Evolutionary conservation across 2,888 invertebrate genomes (phyloP).

Genomic region (Altica lythri): DNA sequence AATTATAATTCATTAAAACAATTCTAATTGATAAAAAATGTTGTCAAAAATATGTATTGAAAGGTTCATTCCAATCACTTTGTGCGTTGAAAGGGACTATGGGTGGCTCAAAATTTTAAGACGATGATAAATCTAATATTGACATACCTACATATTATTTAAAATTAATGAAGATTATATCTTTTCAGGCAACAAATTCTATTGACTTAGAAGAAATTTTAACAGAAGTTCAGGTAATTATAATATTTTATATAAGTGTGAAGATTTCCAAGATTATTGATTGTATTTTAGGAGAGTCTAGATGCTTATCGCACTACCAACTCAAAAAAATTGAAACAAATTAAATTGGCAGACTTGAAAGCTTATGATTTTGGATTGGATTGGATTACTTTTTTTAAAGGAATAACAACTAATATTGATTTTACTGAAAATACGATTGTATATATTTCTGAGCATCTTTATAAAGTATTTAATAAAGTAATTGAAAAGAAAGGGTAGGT

Average conservation of each 20-base stretch:
- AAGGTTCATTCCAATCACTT: too few species aligned
- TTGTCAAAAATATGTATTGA: too few species aligned
- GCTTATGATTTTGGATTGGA: conserved; percentile 10
- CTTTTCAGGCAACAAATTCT: conserved; percentile 3
- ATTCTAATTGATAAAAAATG: too few species aligned
- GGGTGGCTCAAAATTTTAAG: too few species aligned
- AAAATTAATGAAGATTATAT: background rate
- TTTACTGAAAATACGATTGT: conserved; percentile 11
- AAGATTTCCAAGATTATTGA: background rate
- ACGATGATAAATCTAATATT: too few species aligned
- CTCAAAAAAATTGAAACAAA: background rate
- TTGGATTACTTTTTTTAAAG: conserved; percentile 19
- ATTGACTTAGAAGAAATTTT: conserved; percentile 4
- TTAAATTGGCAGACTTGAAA: conserved; percentile 13
- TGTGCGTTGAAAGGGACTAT: too few species aligned
- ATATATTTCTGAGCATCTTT: conserved; percentile 9
- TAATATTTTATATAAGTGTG: background rate
- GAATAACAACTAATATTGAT: conserved; percentile 3
- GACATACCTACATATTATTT: too few species aligned
- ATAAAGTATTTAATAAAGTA: conserved; percentile 2
- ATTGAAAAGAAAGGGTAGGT: conserved; percentile 15
- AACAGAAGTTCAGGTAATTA: conserved; percentile 8
- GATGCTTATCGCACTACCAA: background rate
- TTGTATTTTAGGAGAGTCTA: conserved; percentile 12
- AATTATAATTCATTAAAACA: too few species aligned